phyloP scores from a whole-genome alignment of 2,888 invertebrate genomes.

The Drosophila borborema region DNA sequence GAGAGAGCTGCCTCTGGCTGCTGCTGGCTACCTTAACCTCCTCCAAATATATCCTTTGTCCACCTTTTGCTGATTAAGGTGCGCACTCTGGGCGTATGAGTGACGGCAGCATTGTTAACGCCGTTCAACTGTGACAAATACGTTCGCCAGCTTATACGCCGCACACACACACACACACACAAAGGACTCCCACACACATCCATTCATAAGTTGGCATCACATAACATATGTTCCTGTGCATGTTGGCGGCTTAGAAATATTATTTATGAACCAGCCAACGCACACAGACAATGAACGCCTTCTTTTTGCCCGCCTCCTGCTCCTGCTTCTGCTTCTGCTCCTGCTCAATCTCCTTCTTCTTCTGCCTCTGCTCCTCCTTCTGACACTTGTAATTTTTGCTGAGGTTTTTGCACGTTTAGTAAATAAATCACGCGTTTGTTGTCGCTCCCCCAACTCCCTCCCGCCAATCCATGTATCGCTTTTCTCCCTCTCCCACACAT shows the following conservation, averaged over 20 bases:
- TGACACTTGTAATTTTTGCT: constrained; percentile 74
- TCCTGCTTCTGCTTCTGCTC: neutral
- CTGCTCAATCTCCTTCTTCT: neutral
- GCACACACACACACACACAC: constrained; percentile 10
- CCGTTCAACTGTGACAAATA: constrained; percentile 78
- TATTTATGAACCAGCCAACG: constrained; percentile 73
- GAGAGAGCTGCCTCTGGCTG: neutral
- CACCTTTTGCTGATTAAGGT: constrained; percentile 68
- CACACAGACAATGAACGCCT: constrained; percentile 66
- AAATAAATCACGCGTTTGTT: constrained; percentile 77
- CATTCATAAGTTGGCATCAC: constrained; percentile 22
- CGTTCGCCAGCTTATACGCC: constrained; percentile 67
- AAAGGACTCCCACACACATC: neutral
- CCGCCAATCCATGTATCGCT: constrained; percentile 1
- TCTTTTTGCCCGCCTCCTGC: neutral
- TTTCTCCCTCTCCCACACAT: neutral
- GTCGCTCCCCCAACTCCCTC: neutral
- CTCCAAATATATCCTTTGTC: constrained; percentile 18
- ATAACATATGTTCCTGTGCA: constrained; percentile 68
- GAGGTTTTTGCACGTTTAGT: constrained; percentile 79
- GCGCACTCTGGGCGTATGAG: constrained; percentile 48
- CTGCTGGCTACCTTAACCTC: neutral
- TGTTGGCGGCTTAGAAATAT: constrained; percentile 75
- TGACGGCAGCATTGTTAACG: constrained; percentile 66
- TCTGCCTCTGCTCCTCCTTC: constrained; percentile 3